Evolutionary conservation across 2,113 vertebrate genomes (phyloP).

Genomic region (Anseranas semipalmata): DNA sequence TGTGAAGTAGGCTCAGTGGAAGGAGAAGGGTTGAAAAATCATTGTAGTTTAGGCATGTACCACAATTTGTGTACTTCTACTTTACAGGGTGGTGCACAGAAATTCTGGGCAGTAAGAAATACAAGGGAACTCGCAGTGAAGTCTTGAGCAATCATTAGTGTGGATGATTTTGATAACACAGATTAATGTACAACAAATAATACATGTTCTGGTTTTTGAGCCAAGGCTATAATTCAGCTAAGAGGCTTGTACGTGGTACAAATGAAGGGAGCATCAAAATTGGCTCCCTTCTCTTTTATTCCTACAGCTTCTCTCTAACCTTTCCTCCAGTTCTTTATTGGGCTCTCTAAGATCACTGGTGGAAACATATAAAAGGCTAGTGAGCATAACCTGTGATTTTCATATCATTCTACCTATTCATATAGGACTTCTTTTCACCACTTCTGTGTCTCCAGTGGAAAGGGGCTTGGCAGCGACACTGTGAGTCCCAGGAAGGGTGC

Average conservation of each 20-base stretch:
- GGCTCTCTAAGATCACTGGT: background rate
- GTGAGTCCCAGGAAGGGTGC: background rate
- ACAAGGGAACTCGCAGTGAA: background rate
- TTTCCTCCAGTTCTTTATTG: background rate
- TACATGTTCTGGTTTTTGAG: background rate
- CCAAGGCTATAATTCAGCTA: background rate
- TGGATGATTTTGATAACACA: background rate
- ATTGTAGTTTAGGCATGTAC: background rate
- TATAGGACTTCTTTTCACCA: background rate
- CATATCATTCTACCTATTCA: background rate
- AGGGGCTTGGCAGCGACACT: background rate
- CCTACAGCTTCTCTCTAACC: background rate
- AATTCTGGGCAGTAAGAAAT: background rate
- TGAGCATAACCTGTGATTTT: background rate
- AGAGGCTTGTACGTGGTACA: background rate
- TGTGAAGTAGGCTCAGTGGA: background rate
- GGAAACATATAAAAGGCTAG: background rate
- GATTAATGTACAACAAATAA: background rate
- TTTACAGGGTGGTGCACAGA: background rate
- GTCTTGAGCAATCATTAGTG: background rate
- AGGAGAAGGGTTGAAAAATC: background rate
- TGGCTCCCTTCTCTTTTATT: background rate
- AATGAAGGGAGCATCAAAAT: background rate
- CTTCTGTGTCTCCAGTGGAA: background rate
- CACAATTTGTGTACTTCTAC: background rate